Percentiles rank a stretch among this genome's conserved stretches.
These are phyloP conservation scores for Darevskia nairensis DNA, from an alignment of 2,797 vertebrate species.

Conservation along the genomic window DNA sequence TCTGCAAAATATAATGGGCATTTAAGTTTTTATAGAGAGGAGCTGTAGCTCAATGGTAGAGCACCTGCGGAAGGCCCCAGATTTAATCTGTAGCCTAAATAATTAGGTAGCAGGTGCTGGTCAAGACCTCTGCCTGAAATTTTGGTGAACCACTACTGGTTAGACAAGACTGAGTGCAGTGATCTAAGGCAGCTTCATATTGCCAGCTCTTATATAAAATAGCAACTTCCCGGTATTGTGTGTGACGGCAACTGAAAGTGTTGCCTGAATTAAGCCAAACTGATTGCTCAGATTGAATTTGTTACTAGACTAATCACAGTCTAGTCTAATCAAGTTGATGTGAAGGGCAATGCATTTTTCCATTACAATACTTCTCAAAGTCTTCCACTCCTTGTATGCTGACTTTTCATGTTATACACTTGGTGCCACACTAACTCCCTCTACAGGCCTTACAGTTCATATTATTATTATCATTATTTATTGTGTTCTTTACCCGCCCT, in stretches of 20 bases:
- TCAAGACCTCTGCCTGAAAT: background rate
- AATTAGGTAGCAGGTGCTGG: background rate
- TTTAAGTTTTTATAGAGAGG: background rate
- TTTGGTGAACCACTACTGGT: background rate
- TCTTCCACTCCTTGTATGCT: background rate
- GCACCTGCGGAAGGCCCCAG: background rate
- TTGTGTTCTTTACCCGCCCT: no score
- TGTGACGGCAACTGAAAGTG: background rate
- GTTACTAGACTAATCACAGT: background rate
- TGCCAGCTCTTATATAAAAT: background rate
- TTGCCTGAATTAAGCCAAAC: background rate
- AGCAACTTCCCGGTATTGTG: background rate
- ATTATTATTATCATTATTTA: background rate
- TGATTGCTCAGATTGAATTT: background rate
- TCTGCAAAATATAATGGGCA: background rate
- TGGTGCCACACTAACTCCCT: constrained; percentile 70
- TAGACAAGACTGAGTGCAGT: no score
- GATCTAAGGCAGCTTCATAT: background rate
- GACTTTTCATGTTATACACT: background rate
- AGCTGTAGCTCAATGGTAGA: no score
- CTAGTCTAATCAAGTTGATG: background rate
- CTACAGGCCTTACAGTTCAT: constrained; percentile 57
- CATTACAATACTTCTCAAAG: background rate
- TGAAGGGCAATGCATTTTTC: background rate
- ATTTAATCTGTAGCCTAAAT: background rate